These are phyloP conservation scores for Mus pahari DNA, from an alignment of 2,113 vertebrate species.

Conservation along the genomic window DNA sequence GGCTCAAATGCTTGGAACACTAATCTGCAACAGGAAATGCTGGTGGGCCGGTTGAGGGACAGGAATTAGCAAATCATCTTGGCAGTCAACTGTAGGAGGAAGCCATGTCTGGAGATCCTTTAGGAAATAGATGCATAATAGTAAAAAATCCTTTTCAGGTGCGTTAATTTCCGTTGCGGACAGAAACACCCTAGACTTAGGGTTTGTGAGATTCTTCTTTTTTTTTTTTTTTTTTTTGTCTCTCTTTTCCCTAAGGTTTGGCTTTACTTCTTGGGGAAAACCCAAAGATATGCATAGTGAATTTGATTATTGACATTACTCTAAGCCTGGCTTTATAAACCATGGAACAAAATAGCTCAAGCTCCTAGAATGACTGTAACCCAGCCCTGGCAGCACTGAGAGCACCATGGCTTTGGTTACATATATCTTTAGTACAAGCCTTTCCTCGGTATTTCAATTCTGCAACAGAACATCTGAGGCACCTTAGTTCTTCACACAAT, in stretches of 20 bases:
- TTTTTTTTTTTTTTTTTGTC: neutral
- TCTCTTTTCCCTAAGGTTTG: conserved; percentile 53
- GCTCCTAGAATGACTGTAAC: conserved; percentile 63
- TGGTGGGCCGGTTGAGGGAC: conserved; percentile 22
- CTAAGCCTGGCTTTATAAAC: conserved; percentile 65
- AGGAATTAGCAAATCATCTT: conserved; percentile 46
- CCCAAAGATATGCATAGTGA: conserved; percentile 43
- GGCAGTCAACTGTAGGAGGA: conserved; percentile 43
- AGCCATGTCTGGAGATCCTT: conserved; percentile 41
- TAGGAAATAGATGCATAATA: conserved; percentile 51
- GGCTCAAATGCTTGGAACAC: neutral
- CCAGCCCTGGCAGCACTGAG: conserved; percentile 13
- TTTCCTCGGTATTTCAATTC: neutral
- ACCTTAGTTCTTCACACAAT: neutral
- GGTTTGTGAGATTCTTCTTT: neutral
- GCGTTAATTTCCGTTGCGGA: conserved; percentile 55
- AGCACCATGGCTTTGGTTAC: conserved; percentile 57
- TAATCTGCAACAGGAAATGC: conserved; percentile 63
- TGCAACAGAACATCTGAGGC: neutral
- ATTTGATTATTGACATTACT: conserved; percentile 70
- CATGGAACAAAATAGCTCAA: conserved; percentile 72
- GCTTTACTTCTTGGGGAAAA: conserved; percentile 37
- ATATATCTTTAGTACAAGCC: neutral
- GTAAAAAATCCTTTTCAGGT: conserved; percentile 50
- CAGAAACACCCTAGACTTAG: conserved; percentile 17